phyloP scores from a whole-genome alignment of 2,797 vertebrate genomes.

The Tympanoctomys barrerae region DNA sequence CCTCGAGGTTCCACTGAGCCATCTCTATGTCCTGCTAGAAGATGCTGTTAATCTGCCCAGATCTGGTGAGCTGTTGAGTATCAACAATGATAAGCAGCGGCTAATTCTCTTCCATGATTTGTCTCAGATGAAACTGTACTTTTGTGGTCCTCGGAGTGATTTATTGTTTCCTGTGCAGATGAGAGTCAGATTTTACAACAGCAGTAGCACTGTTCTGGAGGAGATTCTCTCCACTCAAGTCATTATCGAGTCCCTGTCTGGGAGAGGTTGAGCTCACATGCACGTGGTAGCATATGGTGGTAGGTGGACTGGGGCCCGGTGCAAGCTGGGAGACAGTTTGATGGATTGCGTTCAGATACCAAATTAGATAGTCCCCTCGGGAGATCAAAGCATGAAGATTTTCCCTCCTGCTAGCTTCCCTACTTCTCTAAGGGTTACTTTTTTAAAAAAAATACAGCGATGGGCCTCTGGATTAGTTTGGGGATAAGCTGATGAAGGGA shows the following conservation, averaged over 20 bases:
- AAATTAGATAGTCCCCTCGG: slow-evolving; percentile 16
- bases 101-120: background rate
- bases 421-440: slow-evolving; percentile 72
- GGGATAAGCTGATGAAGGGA: slow-evolving; percentile 67
- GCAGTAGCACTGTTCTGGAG: background rate
- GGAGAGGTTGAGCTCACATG: background rate
- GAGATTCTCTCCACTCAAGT: background rate
- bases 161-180: slow-evolving; percentile 29
- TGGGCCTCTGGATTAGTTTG: slow-evolving; percentile 58
- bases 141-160: background rate
- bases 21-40: slow-evolving; percentile 4
- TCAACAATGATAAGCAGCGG: background rate
- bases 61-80: background rate
- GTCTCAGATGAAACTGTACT: slow-evolving; percentile 32
- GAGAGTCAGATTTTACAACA: slow-evolving; percentile 57
- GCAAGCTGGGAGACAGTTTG: slow-evolving; percentile 18
- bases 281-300: background rate
- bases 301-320: slow-evolving; percentile 32
- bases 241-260: slow-evolving; percentile 31
- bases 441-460: slow-evolving; percentile 63
- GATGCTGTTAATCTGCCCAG: background rate
- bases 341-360: slow-evolving; percentile 69
- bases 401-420: slow-evolving; percentile 13
- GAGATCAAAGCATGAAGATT: slow-evolving; percentile 55
- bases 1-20: background rate